Evolutionary conservation across 2,113 vertebrate species (phyloP), one percentile per base, ranked within the genome.

Genomic region (Lepisosteus osseus): DNA sequence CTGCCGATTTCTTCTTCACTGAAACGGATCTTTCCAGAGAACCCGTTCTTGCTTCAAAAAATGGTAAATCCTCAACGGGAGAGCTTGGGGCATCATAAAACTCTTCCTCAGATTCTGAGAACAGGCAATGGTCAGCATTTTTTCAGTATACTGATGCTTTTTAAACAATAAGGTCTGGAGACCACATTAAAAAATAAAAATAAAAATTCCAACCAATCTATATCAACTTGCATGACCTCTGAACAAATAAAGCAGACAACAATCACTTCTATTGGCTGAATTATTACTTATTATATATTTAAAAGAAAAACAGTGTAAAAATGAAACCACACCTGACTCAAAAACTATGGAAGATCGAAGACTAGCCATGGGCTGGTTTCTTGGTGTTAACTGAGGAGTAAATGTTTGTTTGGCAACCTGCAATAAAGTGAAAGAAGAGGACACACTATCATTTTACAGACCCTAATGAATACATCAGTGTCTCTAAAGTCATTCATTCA

Each of bases 41-140:
- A 56, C 77, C 83, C 68, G 84, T 80, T 13, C 85, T 62, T 56
- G 87, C 86, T 64, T 94, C 81, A 79, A 95, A 95, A 83, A 94
- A 94, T 0, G 83, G 69, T 56, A 76, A 5, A 0, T 96, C 94
- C 57, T 93, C 93, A 3, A 95, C 69, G 1, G 97, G 97, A 82
- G 96, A 97, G 80, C 87, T 95, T 40, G 93, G 92, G 43, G 97
- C 97, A 78, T 99, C 97, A 70, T 90, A 99, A 86, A 94, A 99
- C 81, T 98, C 97, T 74, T 98, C 96, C 72, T 98, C 95, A 42
- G 96, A 97, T 45, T 96, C 92, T 92, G 59, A 51, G 9, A 51
- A 59, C 57, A 59, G 29, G 29, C 29, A 29, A 29, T 29, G 29
- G 29, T 29, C 29, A 29, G 29, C 29, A 29, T 29, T 29, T 29